These are phyloP conservation scores for Sebastolobus altivelis DNA, from an alignment of 2,797 vertebrate genomes.

Conservation along the genomic window DNA sequence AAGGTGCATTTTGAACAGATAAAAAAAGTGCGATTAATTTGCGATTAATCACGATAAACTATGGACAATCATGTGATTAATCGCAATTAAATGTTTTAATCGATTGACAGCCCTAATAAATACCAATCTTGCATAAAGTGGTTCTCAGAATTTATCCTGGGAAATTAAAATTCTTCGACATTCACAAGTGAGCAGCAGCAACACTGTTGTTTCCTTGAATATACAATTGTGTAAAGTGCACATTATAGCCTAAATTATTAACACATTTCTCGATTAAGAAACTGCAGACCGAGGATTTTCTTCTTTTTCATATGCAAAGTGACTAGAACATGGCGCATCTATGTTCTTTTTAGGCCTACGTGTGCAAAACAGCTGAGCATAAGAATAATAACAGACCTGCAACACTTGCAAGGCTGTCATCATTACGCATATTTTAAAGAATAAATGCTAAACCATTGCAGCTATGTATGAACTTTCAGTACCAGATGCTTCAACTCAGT, in stretches of 20 bases:
- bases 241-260: not conserved
- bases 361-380: conserved; percentile 1
- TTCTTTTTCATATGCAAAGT: not conserved
- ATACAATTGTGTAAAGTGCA: not conserved
- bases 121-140: not conserved
- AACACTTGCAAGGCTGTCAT: not conserved
- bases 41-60: too few species aligned
- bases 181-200: not conserved
- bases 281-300: not conserved
- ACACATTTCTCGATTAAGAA: not conserved
- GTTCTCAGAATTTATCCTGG: not conserved
- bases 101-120: too few species aligned
- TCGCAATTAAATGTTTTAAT: too few species aligned
- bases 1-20: too few species aligned
- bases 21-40: too few species aligned
- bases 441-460: not conserved
- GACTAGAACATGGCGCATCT: not conserved
- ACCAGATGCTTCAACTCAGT: conserved; percentile 1
- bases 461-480: not conserved
- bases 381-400: not conserved
- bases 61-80: too few species aligned
- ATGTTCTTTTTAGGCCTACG: not conserved
- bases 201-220: not conserved
- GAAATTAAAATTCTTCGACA: not conserved
- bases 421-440: not conserved